Conservation (phyloP, 1,140 invertebrate species). For the Elysia chlorotica region DNA sequence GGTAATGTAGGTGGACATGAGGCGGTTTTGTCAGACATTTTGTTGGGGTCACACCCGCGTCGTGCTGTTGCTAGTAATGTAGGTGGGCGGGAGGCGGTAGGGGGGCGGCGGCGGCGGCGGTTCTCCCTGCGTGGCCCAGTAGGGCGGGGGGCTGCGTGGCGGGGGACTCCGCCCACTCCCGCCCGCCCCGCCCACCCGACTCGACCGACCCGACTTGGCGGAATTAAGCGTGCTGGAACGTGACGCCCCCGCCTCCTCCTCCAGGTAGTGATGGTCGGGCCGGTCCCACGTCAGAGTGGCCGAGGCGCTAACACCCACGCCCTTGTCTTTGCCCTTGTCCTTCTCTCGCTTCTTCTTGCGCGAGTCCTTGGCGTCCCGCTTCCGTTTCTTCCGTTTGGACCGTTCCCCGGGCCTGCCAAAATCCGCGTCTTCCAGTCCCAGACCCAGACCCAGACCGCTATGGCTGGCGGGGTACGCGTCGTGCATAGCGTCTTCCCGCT, state of each 20-base stretch:
- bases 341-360: neutral
- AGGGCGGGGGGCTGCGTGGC: slow-evolving; percentile 12
- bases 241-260: slow-evolving; percentile 9
- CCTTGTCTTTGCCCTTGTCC: neutral
- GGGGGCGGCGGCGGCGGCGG: slow-evolving; percentile 40
- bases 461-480: no score
- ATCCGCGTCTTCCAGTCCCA: no score
- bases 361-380: no score
- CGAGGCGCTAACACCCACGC: slow-evolving; percentile 12
- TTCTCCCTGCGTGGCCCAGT: slow-evolving; percentile 22
- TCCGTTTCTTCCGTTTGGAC: no score
- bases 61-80: slow-evolving; percentile 23
- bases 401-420: no score
- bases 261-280: slow-evolving; percentile 16
- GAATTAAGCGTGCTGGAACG: slow-evolving; percentile 8
- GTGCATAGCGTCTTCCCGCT: no score
- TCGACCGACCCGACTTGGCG: neutral
- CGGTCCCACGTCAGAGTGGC: slow-evolving; percentile 23
- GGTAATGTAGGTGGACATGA: no score
- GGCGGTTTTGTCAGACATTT: neutral
- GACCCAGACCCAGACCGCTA: no score
- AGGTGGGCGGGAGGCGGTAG: slow-evolving; percentile 38
- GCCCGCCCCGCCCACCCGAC: no score
- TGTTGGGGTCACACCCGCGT: slow-evolving; percentile 5
- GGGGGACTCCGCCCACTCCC: no score